Base-by-base conservation (phyloP, 1,140 invertebrate genomes). In the Aplysia californica region DNA sequence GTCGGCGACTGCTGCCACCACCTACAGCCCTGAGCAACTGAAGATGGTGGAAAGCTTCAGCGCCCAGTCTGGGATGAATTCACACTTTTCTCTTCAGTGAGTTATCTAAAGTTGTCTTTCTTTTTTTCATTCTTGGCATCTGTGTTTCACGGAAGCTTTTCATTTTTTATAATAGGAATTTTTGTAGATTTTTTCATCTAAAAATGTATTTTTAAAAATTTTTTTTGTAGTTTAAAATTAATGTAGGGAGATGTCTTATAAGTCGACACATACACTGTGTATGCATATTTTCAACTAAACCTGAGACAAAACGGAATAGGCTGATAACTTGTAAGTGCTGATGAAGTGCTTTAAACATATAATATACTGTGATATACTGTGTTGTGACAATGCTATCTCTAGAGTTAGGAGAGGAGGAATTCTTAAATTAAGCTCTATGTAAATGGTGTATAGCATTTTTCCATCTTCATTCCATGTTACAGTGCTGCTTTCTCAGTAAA, bases 1-100 rank as follows among this genome's bases (percentile, higher is more conserved):
- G n/a, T n/a, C n/a, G n/a, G n/a, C n/a, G n/a, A 15, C 44, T 50
- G 10, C 10, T 15, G 10, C 44, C 38, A 44, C 5, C 39, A 18
- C 29, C 29, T 31, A 44, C 6, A 68, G 31, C 15, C 23, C 68
- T 31, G 33, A 33, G 31, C 70, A 73, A 23, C 18, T 38, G 1
- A 55, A 73, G 26, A 73, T 73, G 70, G 56, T 73, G 35, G 70
- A 73, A 38, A 61, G n/a, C 26, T 73, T 73, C 31, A 23, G n/a
- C 1, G 36, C n/a, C 31, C 55, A 73, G 35, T 73, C 70, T 5
- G 41, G 41, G 23, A 73, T 73, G 70, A 73, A 73, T 73, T 31
- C 55, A 15, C 31, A 59, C 21, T 73, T 38, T 61, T 61, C 70
- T 61, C 55, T 73, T 10, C 35, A 61, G 70, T 73, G 41, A 61